These are phyloP conservation scores for Chloroceryle aenea DNA, from an alignment of 2,113 vertebrate species.

Conservation along the genomic window DNA sequence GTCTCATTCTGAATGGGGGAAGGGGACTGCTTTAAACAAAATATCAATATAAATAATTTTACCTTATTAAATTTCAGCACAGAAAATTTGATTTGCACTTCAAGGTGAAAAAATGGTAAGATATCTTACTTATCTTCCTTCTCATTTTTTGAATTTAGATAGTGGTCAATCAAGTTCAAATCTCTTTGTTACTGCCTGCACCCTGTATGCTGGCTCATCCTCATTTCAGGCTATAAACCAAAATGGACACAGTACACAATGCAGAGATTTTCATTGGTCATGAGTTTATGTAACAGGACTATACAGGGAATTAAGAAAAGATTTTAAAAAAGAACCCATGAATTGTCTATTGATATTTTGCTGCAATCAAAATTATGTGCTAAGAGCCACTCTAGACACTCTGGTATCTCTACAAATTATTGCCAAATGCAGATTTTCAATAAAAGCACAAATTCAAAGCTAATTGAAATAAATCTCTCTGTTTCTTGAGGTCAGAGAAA, in stretches of 20 bases:
- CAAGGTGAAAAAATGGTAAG: conserved; percentile 77
- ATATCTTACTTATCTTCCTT: neutral
- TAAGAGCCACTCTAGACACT: neutral
- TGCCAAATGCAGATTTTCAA: neutral
- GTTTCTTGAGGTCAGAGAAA: neutral
- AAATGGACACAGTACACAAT: neutral
- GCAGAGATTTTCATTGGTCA: fast-evolving
- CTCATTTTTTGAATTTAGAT: neutral
- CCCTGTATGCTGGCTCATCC: neutral
- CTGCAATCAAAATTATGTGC: neutral
- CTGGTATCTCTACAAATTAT: neutral
- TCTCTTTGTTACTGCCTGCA: neutral
- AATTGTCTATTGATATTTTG: neutral
- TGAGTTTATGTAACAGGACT: neutral
- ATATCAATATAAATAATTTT: neutral
- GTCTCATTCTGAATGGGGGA: neutral
- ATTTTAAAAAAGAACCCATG: neutral
- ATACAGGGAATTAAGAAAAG: neutral
- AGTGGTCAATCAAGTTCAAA: neutral
- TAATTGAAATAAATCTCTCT: neutral
- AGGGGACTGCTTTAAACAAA: neutral
- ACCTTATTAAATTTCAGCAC: conserved; percentile 59
- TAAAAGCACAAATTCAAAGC: neutral
- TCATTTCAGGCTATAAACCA: neutral
- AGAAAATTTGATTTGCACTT: conserved; percentile 74